phyloP scores from a whole-genome alignment of 2,113 vertebrate species.

The Gobio gobio region DNA sequence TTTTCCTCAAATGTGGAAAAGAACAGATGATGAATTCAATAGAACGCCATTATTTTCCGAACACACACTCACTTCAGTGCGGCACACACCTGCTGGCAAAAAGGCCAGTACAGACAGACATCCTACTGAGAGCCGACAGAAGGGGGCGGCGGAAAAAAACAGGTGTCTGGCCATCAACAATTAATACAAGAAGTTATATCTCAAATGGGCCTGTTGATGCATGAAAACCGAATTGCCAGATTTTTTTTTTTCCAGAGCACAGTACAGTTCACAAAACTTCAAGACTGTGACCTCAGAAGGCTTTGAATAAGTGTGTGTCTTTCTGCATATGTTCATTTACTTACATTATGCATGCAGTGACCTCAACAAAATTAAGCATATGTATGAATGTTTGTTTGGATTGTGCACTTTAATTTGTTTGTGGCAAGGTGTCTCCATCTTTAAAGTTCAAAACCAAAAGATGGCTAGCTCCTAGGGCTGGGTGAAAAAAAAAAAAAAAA shows the following conservation, averaged over 20 bases:
- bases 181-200: neutral
- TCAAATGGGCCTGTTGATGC: neutral
- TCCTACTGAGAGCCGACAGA: conserved; percentile 15
- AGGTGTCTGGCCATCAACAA: conserved; percentile 12
- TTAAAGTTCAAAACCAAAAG: conserved; percentile 4
- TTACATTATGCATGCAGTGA: conserved; percentile 24
- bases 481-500: neutral
- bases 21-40: conserved; percentile 35
- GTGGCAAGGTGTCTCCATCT: neutral
- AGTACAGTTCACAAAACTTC: neutral
- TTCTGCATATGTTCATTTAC: neutral
- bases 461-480: neutral
- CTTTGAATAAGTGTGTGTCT: conserved; percentile 13
- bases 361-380: conserved; percentile 21
- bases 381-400: neutral
- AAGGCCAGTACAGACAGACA: conserved; percentile 14
- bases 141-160: neutral
- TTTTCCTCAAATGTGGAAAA: conserved; percentile 13
- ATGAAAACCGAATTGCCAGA: conserved; percentile 13
- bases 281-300: neutral
- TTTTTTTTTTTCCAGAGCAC: conserved; percentile 3
- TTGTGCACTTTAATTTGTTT: neutral
- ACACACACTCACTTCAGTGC: neutral
- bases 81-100: conserved; percentile 38
- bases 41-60: neutral